These are phyloP conservation scores for Eulimnadia texana DNA, from an alignment of 1,140 invertebrate species.

Conservation along the genomic window DNA sequence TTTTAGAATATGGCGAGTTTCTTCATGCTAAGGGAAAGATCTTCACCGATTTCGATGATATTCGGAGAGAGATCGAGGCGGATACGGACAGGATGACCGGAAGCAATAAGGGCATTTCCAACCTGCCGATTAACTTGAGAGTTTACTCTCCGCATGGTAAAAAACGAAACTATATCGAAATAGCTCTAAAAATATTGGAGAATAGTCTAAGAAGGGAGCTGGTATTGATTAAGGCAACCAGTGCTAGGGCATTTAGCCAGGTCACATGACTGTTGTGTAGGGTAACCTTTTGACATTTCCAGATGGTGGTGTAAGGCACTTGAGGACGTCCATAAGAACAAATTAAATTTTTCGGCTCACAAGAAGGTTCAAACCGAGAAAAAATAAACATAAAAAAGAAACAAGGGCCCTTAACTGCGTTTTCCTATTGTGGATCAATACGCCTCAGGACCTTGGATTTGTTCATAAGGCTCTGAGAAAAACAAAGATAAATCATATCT, in stretches of 20 bases:
- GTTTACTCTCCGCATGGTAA: constrained; percentile 97
- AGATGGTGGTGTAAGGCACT: too few relatives aligned
- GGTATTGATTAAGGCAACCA: neutral
- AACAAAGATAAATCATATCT: too few relatives aligned
- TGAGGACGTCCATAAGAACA: too few relatives aligned
- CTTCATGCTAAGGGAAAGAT: constrained; percentile 96
- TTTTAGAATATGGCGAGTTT: constrained; percentile 90
- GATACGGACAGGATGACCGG: constrained; percentile 97
- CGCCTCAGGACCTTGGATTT: too few relatives aligned
- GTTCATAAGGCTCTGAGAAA: too few relatives aligned
- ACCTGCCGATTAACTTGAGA: constrained; percentile 93
- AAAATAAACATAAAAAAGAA: too few relatives aligned
- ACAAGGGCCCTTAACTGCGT: too few relatives aligned
- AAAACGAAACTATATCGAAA: too few relatives aligned
- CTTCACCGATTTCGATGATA: constrained; percentile 89
- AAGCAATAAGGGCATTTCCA: constrained; percentile 95
- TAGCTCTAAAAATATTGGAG: too few relatives aligned
- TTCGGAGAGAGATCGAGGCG: constrained; percentile 89
- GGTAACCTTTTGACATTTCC: neutral
- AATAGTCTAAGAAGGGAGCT: too few relatives aligned
- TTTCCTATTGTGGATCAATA: neutral
- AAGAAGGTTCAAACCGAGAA: too few relatives aligned
- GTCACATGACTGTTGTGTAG: neutral
- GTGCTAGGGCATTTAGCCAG: neutral
- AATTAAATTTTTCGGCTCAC: too few relatives aligned